Evolutionary conservation across 2,888 invertebrate genomes (phyloP), one percentile per base, ranked within the genome.

Genomic region (Amphipyra tragopoginis): DNA sequence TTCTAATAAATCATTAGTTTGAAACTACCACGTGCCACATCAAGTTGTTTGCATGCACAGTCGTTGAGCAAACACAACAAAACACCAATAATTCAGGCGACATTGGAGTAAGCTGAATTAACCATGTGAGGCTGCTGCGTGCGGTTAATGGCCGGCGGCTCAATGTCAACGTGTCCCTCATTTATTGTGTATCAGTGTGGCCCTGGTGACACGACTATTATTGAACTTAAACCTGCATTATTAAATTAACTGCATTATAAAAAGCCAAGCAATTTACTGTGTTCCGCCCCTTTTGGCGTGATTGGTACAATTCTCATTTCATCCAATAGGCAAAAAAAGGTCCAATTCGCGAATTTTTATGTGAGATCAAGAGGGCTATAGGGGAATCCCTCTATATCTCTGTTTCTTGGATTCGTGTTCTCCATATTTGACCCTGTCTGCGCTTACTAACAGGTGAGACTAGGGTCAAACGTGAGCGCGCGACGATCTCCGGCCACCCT

Each of bases 121-220:
- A 21, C 15, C 72, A 61, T 39, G 43, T 63, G 52, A 58, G 58
- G 56, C 21, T 29, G 51, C 43, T 59, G 57, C 79, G 79, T 79
- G 77, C 54, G 33, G 11, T 7, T 77, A 72, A 79, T 79, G 48
- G 48, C 13, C 7, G 14, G 49, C 13, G 43, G 43, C 51, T 69
- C 79, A 77, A 77, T 79, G 77, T 79, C 77, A 79, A 38, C 51
- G 39, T 3, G 38, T 45, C 26, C 56, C 36, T 72, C 47, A 68
- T 76, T 60, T 66, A 77, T 60, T 52, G 49, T 62, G 49, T 66
- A 64, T 62, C 61, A 49, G 40, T 44, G 47, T 36, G 54, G 13
- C 75, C 36, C 34, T 54, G 52, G 51, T 36, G 56, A 67, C 66
- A 64, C 34, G 40, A 39, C 47, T 48, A 54, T 62, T 40, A 73